Evolutionary conservation across 37 sponge, comb jelly and placozoan species (phyloP), one percentile per base, ranked within the genome.

Genomic region (Mnemiopsis leidyi): DNA sequence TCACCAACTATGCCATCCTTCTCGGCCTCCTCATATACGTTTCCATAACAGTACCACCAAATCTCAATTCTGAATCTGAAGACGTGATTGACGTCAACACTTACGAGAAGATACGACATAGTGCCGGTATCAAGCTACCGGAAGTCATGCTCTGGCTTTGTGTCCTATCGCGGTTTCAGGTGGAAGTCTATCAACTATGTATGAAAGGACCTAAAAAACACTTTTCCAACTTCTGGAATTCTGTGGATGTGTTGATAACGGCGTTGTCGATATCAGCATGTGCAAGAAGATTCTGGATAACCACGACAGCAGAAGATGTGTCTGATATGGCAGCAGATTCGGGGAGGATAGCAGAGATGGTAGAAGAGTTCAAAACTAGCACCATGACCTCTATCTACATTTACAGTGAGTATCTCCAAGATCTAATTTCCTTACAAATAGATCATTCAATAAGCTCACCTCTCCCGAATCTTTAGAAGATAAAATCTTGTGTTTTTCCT

Each of bases 181-280:
- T 40, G 61, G 90, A 85, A 26, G 61, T 38, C 13, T 85, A 39
- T 37, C 90, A 85, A 40, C 26, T 85, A 0, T 21, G 16, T 39
- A 28, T n/a, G 61, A 85, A 39, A 2, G 90, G 90, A 13, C 3
- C 40, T 7, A 40, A 18, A 20, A 85, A 85, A 40, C 39, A 85
- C 36, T 40, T 85, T 61, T 40, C 61, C 25, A 38, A 85, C 29
- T 85, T 85, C 90, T 85, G 90, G 90, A 85, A 85, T 21, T 26
- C 3, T 21, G 61, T 85, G 3, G 90, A 85, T 85, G 79, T 77
- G 16, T 32, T 77, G 79, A 77, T 77, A 9, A 34, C 36, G 9
- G 79, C 36, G 9, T 32, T 77, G 26, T 7, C 33, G 79, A 77
- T 26, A 3, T 28, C 18, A 34, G 79, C 79, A 7, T 77, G 30